A percentile compares a stretch with the other conserved stretches of the same genome.
These are phyloP conservation scores for Triops cancriformis DNA, from an alignment of 1,140 invertebrate genomes.

Conservation along the genomic window DNA sequence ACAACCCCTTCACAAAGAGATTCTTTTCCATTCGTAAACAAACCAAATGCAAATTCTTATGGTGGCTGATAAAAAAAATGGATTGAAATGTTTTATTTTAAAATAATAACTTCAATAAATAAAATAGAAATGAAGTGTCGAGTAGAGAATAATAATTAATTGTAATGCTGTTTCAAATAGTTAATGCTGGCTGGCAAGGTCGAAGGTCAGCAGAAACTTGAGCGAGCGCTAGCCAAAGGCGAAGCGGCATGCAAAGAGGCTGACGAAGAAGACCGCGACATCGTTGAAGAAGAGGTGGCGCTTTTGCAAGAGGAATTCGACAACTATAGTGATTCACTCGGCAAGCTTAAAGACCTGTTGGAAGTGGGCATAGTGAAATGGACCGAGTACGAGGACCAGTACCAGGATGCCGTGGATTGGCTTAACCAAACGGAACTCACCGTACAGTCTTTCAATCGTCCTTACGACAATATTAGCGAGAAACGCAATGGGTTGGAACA, in stretches of 20 bases:
- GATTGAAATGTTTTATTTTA: too few species aligned
- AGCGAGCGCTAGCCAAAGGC: conserved; percentile 68
- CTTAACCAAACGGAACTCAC: conserved; percentile 73
- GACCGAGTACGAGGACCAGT: conserved; percentile 91
- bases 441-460: conserved; percentile 81
- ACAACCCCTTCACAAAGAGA: not conserved
- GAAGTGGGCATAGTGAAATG: conserved; percentile 83
- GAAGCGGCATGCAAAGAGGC: conserved; percentile 71
- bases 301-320: conserved; percentile 62
- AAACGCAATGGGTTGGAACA: conserved; percentile 82
- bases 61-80: too few species aligned
- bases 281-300: conserved; percentile 84
- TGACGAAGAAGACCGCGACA: conserved; percentile 75
- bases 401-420: conserved; percentile 79
- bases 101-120: too few species aligned
- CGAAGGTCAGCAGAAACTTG: conserved; percentile 68
- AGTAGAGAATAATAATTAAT: conserved; percentile 3
- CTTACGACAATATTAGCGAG: conserved; percentile 77
- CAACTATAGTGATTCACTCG: conserved; percentile 54
- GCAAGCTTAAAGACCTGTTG: conserved; percentile 68
- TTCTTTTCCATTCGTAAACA: too few species aligned
- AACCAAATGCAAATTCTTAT: conserved; percentile 22
- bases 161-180: conserved; percentile 39
- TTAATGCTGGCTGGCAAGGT: conserved; percentile 63
- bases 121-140: conserved; percentile 21